Conservation (phyloP, 2,797 vertebrate species). For the Tauraco hartlaubi region DNA sequence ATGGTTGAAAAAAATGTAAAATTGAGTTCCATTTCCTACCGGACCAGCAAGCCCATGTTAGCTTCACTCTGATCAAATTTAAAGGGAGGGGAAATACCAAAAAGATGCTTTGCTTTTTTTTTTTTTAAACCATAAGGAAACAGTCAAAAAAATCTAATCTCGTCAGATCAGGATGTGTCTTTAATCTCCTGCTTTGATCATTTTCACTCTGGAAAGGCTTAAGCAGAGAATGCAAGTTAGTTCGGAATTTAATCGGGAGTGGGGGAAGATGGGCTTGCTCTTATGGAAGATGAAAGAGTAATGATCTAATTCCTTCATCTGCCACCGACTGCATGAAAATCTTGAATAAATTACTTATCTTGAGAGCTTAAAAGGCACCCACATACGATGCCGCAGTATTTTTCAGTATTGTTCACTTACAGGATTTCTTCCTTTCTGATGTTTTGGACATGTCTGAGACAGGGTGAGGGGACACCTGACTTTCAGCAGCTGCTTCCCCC, state of each 20-base stretch:
- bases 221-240: slow-evolving; percentile 61
- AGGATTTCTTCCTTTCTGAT: background rate
- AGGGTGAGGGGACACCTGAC: background rate
- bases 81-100: background rate
- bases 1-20: slow-evolving; percentile 78
- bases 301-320: slow-evolving; percentile 42
- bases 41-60: slow-evolving; percentile 73
- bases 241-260: background rate
- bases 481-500: background rate
- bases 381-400: background rate
- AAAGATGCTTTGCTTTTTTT: slow-evolving; percentile 38
- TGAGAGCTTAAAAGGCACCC: background rate
- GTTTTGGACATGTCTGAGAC: fast-evolving
- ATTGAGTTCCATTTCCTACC: slow-evolving; percentile 79
- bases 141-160: slow-evolving; percentile 59
- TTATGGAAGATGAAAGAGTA: slow-evolving; percentile 28
- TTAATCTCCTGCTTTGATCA: slow-evolving; percentile 73
- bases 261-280: background rate
- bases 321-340: background rate
- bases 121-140: background rate
- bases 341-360: slow-evolving; percentile 33
- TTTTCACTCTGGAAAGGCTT: slow-evolving; percentile 70
- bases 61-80: slow-evolving; percentile 75
- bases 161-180: slow-evolving; percentile 60
- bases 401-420: background rate